Percentiles rank a stretch among this genome's conserved stretches.
Evolutionary conservation across 2,888 invertebrate genomes (phyloP).

Genomic region (Netelia inedita): DNA sequence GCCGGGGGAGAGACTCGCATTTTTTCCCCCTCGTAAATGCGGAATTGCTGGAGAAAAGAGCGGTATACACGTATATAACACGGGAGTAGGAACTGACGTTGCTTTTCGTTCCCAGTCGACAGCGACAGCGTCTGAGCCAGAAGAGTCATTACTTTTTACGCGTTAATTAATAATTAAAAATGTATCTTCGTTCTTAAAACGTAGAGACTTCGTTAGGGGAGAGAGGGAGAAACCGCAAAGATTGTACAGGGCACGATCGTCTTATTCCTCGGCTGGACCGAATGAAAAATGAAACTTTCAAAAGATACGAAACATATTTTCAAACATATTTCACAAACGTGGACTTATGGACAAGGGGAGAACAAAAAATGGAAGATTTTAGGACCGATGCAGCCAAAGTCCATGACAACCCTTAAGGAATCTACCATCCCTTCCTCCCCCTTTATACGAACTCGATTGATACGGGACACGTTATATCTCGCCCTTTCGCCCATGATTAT

Average conservation of each 20-base stretch:
- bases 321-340: neutral
- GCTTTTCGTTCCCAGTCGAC: conserved; percentile 23
- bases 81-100: neutral
- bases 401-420: too few species aligned
- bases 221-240: neutral
- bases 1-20: conserved; percentile 42
- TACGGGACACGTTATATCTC: conserved; percentile 63
- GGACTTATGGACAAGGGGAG: neutral
- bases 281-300: neutral
- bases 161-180: conserved; percentile 77
- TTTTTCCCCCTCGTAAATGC: conserved; percentile 54
- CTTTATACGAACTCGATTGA: conserved; percentile 62
- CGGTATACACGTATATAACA: neutral
- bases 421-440: conserved; percentile 30
- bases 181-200: conserved; percentile 55
- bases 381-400: too few species aligned
- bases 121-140: conserved; percentile 66
- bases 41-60: conserved; percentile 18
- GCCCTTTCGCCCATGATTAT: neutral
- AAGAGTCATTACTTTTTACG: conserved; percentile 65
- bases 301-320: neutral
- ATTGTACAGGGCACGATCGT: conserved; percentile 1
- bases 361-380: too few species aligned
- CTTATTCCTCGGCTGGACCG: neutral
- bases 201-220: neutral